Evolutionary conservation across 2,888 invertebrate genomes (phyloP).

Genomic region (Macrophya annulata): DNA sequence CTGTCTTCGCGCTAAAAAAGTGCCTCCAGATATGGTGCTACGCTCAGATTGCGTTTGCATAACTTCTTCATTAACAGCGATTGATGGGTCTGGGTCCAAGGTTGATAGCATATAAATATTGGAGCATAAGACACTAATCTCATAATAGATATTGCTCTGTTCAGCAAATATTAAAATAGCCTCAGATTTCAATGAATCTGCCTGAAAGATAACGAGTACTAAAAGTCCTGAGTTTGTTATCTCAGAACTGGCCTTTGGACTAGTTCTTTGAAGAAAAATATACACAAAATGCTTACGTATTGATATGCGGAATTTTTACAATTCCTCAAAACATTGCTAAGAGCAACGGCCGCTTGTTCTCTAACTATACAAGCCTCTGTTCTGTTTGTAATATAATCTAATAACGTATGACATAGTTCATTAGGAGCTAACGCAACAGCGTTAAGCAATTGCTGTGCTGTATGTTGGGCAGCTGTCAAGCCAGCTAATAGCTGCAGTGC

Average conservation of each 20-base stretch:
- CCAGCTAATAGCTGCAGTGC: constrained; percentile 81
- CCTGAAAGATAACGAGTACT: constrained; percentile 61
- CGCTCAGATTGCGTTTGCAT: constrained; percentile 61
- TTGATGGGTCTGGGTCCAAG: constrained; percentile 67
- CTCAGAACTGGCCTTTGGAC: background rate
- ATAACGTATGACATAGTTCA: constrained; percentile 71
- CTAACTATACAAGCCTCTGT: constrained; percentile 81
- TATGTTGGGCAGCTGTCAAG: constrained; percentile 75
- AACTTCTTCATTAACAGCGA: constrained; percentile 62
- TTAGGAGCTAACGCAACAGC: constrained; percentile 70
- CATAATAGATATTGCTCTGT: constrained; percentile 73
- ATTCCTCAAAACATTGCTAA: constrained; percentile 79
- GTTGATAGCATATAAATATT: constrained; percentile 71
- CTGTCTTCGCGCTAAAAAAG: constrained; percentile 67
- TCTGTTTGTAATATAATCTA: constrained; percentile 74
- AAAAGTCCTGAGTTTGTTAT: background rate
- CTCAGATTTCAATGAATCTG: constrained; percentile 71
- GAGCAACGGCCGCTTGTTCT: constrained; percentile 82
- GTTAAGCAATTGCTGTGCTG: constrained; percentile 71
- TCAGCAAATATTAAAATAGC: constrained; percentile 72
- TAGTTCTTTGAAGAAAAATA: background rate
- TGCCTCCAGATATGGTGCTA: constrained; percentile 63
- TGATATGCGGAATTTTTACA: constrained; percentile 69
- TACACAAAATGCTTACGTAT: constrained; percentile 69
- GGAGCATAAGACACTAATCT: constrained; percentile 72